phyloP scores from a whole-genome alignment of 2,797 vertebrate species.

The Potorous gilbertii region DNA sequence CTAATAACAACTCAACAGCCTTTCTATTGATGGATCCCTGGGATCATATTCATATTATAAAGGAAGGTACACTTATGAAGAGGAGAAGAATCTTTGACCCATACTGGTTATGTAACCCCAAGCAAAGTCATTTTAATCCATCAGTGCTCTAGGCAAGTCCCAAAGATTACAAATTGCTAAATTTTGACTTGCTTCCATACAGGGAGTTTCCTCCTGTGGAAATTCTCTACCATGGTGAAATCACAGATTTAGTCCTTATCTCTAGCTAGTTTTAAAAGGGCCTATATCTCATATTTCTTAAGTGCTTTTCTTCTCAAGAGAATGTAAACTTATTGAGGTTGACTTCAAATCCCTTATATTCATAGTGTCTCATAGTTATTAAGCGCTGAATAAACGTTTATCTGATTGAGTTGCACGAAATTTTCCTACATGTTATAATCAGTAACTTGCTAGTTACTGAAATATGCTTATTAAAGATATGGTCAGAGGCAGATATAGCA shows the following conservation, averaged over 20 bases:
- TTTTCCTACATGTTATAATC: not conserved
- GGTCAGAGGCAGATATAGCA: not conserved
- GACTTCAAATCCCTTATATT: not conserved
- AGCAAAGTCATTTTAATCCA: not conserved
- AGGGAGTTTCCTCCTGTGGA: not conserved
- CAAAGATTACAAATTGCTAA: not conserved
- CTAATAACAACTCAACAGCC: not conserved
- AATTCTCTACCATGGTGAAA: not conserved
- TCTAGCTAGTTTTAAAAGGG: not conserved
- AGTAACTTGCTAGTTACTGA: not conserved
- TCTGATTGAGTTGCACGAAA: not conserved
- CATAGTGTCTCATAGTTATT: not conserved
- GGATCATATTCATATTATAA: not conserved
- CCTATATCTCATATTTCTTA: not conserved
- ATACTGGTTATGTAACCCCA: not conserved
- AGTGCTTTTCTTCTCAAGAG: not conserved
- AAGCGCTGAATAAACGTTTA: not conserved
- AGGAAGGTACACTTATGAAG: not conserved
- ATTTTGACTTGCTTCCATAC: not conserved
- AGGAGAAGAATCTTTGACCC: not conserved
- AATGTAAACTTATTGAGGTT: not conserved
- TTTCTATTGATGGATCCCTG: not conserved
- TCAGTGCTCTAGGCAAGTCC: not conserved
- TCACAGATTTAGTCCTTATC: not conserved
- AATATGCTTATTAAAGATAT: not conserved